These are phyloP conservation scores for Lemur catta DNA, from an alignment of 2,797 vertebrate species.

Conservation along the genomic window DNA sequence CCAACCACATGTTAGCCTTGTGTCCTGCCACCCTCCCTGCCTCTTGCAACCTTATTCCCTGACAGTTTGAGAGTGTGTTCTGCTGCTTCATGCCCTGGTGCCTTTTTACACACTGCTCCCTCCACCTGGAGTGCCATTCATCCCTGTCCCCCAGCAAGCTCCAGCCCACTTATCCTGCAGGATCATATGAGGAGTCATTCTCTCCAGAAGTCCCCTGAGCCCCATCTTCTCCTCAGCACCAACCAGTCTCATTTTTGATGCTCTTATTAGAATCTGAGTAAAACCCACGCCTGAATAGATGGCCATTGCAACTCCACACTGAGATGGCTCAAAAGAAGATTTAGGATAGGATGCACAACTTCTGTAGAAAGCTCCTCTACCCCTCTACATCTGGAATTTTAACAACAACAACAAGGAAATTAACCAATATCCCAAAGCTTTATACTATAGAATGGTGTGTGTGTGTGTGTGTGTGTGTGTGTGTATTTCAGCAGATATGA, in stretches of 20 bases:
- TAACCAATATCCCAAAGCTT: background rate
- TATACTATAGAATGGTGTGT: background rate
- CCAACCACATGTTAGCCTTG: no score
- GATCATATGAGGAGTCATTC: background rate
- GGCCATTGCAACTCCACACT: background rate
- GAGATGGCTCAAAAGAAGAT: background rate
- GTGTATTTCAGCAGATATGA: background rate
- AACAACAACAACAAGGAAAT: background rate
- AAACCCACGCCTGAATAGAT: background rate
- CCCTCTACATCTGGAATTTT: background rate
- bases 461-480: background rate
- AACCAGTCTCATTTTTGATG: background rate
- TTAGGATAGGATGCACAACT: background rate
- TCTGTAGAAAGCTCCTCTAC: background rate
- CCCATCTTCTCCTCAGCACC: background rate
- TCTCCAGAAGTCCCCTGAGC: background rate
- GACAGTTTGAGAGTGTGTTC: background rate
- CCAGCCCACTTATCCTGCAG: background rate
- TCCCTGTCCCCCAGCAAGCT: background rate
- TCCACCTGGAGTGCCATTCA: background rate
- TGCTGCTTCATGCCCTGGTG: accelerated
- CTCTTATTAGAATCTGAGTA: background rate
- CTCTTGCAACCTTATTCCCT: background rate
- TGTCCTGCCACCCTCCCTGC: background rate
- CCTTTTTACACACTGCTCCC: background rate